Base-by-base conservation (phyloP, 2,888 invertebrate genomes). In the Sylvicola fuscatus region DNA sequence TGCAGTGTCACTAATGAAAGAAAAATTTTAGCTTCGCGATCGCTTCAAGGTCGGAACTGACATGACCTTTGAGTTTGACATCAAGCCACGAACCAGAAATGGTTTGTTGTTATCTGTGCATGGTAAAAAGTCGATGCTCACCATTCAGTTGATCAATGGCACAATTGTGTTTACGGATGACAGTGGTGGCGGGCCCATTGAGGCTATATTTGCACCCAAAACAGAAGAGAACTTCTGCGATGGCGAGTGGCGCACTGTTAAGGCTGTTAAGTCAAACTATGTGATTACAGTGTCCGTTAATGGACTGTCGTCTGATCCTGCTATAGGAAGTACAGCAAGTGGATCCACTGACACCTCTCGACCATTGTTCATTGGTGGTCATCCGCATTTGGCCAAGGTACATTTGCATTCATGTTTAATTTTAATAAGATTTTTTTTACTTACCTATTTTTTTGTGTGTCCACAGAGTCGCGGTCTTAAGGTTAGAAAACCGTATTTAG, bases 351-450 rank as follows among this genome's bases (percentile, higher is more conserved):
- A 81, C 47, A 87, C 89, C 0, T 73, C 72, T 17, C 76, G 86
- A 40, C 82, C 89, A 1, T 63, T 97, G 26, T 95, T 81, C 58
- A 65, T 97, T 47, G 97, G 97, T 14, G 93, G 93, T 0, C 81
- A 90, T 56, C 75, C 77, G 2, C 61, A 65, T 37, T 52, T 61
- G 38, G 45, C 50, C 35, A 56, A 53, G 43, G 51, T 52, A 5
- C 12, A 10, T 27, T 27, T 34, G 27, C 12, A n/a, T 21, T 12
- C 13, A 27, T 11, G 11, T 21, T 27, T 27, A n/a, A n/a, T n/a
- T n/a, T n/a, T n/a, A n/a, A n/a, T n/a, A n/a, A n/a, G n/a, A n/a
- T n/a, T n/a, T n/a, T n/a, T n/a, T n/a, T n/a, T n/a, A n/a, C n/a
- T n/a, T n/a, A n/a, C n/a, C n/a, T 21, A 21, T 8, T 21, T 21